These are phyloP conservation scores for Schlechtendalia chinensis DNA, from an alignment of 1,140 invertebrate species.

Conservation along the genomic window DNA sequence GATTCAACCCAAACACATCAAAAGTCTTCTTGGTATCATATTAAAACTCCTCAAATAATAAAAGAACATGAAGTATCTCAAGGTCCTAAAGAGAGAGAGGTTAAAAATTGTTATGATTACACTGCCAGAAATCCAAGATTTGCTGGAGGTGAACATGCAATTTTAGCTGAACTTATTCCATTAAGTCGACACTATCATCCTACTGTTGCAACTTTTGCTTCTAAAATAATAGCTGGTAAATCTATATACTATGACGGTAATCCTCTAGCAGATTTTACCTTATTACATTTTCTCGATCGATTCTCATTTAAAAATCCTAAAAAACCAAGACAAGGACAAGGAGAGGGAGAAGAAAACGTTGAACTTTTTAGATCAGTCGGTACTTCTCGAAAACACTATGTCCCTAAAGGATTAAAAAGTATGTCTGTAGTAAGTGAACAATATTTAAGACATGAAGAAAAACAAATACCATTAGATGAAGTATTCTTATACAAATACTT, in stretches of 20 bases:
- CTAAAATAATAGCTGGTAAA: conserved; percentile 73
- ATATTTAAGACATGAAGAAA: conserved; percentile 69
- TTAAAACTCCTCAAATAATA: conserved; percentile 50
- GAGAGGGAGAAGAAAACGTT: conserved; percentile 54
- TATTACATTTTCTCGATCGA: conserved; percentile 86
- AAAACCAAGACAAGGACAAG: conserved; percentile 58
- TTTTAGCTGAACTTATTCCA: conserved; percentile 70
- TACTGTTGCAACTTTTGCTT: conserved; percentile 83
- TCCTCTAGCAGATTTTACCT: conserved; percentile 86
- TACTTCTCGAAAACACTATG: conserved; percentile 64
- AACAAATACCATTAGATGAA: conserved; percentile 78
- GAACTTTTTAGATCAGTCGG: conserved; percentile 60
- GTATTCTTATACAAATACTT: conserved; percentile 72
- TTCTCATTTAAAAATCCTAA: conserved; percentile 98
- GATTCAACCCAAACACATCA: background rate
- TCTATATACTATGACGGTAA: conserved; percentile 83
- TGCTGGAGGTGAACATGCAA: conserved; percentile 69
- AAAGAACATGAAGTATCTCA: conserved; percentile 55
- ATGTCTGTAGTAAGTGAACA: conserved; percentile 67
- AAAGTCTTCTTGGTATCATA: conserved; percentile 50
- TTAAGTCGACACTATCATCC: conserved; percentile 85
- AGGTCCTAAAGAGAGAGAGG: conserved; percentile 51
- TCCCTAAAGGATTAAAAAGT: conserved; percentile 63
- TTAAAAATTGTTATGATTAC: conserved; percentile 60
- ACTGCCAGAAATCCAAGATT: conserved; percentile 78